Evolutionary conservation across 2,797 vertebrate species (phyloP), one percentile per base, ranked within the genome.

Genomic region (Melanotaenia pygmaea): DNA sequence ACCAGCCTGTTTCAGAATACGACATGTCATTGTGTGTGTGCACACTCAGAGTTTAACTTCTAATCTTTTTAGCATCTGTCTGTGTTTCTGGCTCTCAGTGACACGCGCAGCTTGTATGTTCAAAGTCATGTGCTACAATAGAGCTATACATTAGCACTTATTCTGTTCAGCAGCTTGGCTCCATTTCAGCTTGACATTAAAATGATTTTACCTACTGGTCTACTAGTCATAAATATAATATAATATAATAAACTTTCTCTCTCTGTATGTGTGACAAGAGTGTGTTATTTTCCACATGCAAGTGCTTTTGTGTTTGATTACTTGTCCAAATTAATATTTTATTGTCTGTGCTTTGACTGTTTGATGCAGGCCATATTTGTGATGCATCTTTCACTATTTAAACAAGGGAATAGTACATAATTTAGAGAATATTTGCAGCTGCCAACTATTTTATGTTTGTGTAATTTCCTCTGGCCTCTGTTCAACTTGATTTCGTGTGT

Each of bases 171-270:
- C 53, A 72, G 70, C 57, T 67, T 13, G 37, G 63, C 73, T 77
- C 67, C 58, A 66, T 84, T 89, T 89, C 76, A 77, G 72, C 70
- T 73, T 70, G 62, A 64, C 70, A 37, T 56, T 32, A 65, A 56
- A 59, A 45, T 59, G 43, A 2, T 85, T 78, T 77, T 80, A 75
- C 67, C 70, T 18, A 75, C 77, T 24, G 24, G 67, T 78, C 74
- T 26, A 22, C 80, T 83, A 67, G 81, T 82, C 78, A 28, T 28
- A 28, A 28, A 28, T 2, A 28, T 28, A 28, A 28, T 28, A 28
- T 28, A 28, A 6, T 47, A 28, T 28, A 28, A 28, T 28, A 28
- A 28, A 61, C 8, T 53, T 9, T 40, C 24, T 50, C 30, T 73
- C 38, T 76, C 66, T 47, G 38, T 79, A 59, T 74, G 69, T 64